Evolutionary conservation across 2,113 vertebrate species (phyloP).

Genomic region (Crypturellus undulatus): DNA sequence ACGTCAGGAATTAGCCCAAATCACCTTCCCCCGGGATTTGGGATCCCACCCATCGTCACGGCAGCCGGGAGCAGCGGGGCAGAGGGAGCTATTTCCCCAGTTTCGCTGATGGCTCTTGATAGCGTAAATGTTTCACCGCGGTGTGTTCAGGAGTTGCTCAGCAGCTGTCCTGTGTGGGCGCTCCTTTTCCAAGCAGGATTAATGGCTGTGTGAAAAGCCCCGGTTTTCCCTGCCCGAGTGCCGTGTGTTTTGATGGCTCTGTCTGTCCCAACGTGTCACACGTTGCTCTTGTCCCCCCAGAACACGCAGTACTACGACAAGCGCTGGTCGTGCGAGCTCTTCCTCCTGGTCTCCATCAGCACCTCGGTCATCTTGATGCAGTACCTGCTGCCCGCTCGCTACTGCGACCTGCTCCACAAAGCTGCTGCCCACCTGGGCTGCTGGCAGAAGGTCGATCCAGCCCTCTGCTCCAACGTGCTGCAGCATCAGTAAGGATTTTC

Average conservation of each 20-base stretch:
- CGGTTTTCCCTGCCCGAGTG: rapidly evolving
- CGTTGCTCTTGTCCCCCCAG: slow-evolving; percentile 64
- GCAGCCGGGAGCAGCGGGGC: not conserved
- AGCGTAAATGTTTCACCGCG: rapidly evolving
- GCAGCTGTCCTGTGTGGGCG: rapidly evolving
- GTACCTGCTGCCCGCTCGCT: slow-evolving; percentile 92
- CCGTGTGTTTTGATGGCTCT: not conserved
- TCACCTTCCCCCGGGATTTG: not conserved
- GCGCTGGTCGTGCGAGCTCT: slow-evolving; percentile 97
- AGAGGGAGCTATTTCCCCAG: rapidly evolving
- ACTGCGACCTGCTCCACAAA: slow-evolving; percentile 97
- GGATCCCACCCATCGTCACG: rapidly evolving
- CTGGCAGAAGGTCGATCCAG: slow-evolving; percentile 98
- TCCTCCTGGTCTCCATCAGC: slow-evolving; percentile 95
- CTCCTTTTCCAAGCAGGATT: not conserved
- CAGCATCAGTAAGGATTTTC: slow-evolving; percentile 91
- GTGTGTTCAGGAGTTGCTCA: not conserved
- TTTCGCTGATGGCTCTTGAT: not conserved
- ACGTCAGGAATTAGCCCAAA: not conserved
- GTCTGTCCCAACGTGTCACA: not conserved
- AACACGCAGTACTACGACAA: slow-evolving; percentile 99
- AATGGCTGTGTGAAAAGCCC: rapidly evolving
- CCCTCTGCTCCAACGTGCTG: slow-evolving; percentile 95
- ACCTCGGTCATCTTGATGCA: slow-evolving; percentile 96
- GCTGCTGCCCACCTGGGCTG: slow-evolving; percentile 96